Base-by-base conservation (phyloP, 2,113 vertebrate species). In the Tragelaphus buxtoni region DNA sequence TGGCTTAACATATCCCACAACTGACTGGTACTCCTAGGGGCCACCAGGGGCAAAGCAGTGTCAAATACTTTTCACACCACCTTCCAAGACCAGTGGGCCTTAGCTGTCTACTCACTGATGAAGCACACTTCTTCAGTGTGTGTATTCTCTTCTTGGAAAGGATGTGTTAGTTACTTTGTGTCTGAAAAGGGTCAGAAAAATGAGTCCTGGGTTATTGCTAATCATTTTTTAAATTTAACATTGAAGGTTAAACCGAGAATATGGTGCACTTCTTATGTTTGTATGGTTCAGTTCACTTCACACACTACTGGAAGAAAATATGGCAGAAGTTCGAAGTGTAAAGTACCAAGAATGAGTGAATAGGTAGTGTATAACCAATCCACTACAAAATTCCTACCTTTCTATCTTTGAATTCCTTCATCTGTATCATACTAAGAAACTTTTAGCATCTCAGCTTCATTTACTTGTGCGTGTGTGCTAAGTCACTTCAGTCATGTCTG, bases 81-180 rank as follows among this genome's bases (percentile, higher is more conserved):
- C 32, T 83, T 88, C 86, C 51, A 81, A 47, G 18, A 14, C 56
- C 76, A 79, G 26, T 60, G 24, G 18, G 26, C 32, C n/a, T 74
- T 88, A 72, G 39, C 39, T 58, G 22, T 72, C 28, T 90, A 65
- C 18, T 90, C 20, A 87, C 22, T 28, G 20, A 87, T 72, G 83
- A 94, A 49, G 2, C 56, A 88, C 51, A 65, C 55, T 60, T 90
- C 63, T 49, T 65, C 45, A 87, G 18, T 77, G 9, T 55, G 42
- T 88, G 60, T 30, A 63, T 84, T 95, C 79, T 91, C 28, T 76
- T 58, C 49, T 94, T 96, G 79, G 55, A 94, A 95, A 89, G 14
- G 13, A 11, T 91, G 7, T 85, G 39, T 47, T 35, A 51, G 61
- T 91, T 88, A 51, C 65, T 95, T 88, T 93, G 39, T 91, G 11